These are phyloP conservation scores for Mobula birostris DNA, from an alignment of 2,113 vertebrate species.

Conservation along the genomic window DNA sequence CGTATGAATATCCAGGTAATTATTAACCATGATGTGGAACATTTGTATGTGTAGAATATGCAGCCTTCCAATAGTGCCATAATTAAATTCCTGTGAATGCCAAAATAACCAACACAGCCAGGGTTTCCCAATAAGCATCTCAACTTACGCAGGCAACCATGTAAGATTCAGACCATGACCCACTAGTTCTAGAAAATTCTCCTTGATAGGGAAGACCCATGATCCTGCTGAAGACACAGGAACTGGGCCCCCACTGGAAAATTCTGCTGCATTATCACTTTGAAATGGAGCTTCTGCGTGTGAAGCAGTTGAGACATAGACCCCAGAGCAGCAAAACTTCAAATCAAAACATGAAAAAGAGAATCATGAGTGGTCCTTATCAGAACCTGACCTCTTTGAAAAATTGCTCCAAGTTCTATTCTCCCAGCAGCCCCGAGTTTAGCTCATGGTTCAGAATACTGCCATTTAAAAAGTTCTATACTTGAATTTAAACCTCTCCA, in stretches of 20 bases:
- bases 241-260: neutral
- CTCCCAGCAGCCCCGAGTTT: neutral
- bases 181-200: neutral
- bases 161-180: neutral
- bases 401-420: neutral
- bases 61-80: too few species aligned
- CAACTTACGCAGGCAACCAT: neutral
- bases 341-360: neutral
- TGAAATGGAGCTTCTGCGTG: neutral
- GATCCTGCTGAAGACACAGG: neutral
- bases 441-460: neutral
- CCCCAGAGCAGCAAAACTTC: neutral
- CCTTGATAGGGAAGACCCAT: neutral
- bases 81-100: too few species aligned
- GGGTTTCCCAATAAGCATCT: neutral
- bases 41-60: too few species aligned
- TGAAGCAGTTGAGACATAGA: neutral
- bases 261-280: neutral
- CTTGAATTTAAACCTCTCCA: neutral
- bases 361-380: neutral
- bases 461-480: neutral
- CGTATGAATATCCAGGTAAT: too few species aligned
- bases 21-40: too few species aligned
- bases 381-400: neutral
- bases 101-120: neutral